Base-by-base conservation (phyloP, 2,113 vertebrate genomes). In the Pavo muticus region DNA sequence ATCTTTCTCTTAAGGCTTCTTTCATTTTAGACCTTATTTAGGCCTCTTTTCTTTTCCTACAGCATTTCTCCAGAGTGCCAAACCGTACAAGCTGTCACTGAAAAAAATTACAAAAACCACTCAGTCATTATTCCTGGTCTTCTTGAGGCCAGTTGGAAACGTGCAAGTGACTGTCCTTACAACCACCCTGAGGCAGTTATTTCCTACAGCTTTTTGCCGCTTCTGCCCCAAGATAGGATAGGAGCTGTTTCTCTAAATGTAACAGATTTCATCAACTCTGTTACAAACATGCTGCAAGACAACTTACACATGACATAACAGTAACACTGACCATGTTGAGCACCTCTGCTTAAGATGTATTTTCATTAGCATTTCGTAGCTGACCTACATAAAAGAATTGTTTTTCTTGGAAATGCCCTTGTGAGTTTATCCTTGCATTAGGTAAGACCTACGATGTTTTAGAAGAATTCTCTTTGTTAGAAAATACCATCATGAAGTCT, bases 21-120 rank as follows among this genome's bases (percentile, higher is more conserved):
- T 93, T 85, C 80, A 89, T 76, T 88, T 88, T 88, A 91, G 76
- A 97, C 93, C 96, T 96, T 96, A 93, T 91, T 96, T 96, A 96
- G 96, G 95, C 92, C 96, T 95, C 96, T 96, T 59, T 92, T 93
- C 93, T 93, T 88, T 97, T 92, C 82, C 89, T 96, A 87, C 91
- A 95, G 63, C 1, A 1, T 84, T 91, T 79, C 89, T 83, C 56
- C 61, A 56, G 69, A 94, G 60, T 78, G 94, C 95, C 93, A 97
- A 96, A 95, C 73, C 11, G 60, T 90, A 85, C 92, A 93, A 92
- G 83, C 89, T 92, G 82, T 93, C 93, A 90, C 7, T 0, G 20
- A 94, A 92, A 56, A 83, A 84, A 87, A 8, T 25, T 9, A 91
- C 35, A 47, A 81, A 94, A 96, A 32, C 57, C 81, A 80, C 64